phyloP scores from a whole-genome alignment of 2,797 vertebrate genomes.

The Crypturellus tataupa region DNA sequence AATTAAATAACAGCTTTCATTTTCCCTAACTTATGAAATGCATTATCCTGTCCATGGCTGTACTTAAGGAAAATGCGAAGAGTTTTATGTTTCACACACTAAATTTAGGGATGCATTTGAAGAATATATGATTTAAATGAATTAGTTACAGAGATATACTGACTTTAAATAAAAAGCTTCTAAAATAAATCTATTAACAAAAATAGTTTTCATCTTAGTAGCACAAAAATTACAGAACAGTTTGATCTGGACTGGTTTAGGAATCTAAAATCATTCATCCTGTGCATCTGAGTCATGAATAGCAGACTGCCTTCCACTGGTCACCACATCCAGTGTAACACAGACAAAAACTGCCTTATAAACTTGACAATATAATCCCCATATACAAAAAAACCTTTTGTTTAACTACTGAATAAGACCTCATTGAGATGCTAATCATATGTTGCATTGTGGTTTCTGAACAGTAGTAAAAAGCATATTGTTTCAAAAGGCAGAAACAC shows the following conservation, averaged over 20 bases:
- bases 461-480: slow-evolving; percentile 78
- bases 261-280: slow-evolving; percentile 55
- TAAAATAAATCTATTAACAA: neutral
- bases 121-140: neutral
- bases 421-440: slow-evolving; percentile 88
- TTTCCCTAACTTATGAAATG: neutral
- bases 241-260: slow-evolving; percentile 26
- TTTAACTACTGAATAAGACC: slow-evolving; percentile 82
- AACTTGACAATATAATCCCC: slow-evolving; percentile 82
- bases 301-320: slow-evolving; percentile 66
- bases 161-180: neutral
- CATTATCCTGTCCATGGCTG: neutral
- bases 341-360: slow-evolving; percentile 81
- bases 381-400: slow-evolving; percentile 83
- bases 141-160: slow-evolving; percentile 15
- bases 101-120: neutral
- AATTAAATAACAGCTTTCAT: neutral
- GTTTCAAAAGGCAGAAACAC: slow-evolving; percentile 76
- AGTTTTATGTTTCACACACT: neutral
- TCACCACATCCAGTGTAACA: slow-evolving; percentile 77
- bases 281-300: slow-evolving; percentile 67
- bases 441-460: slow-evolving; percentile 76
- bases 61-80: neutral
- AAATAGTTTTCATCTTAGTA: slow-evolving; percentile 41
- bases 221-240: slow-evolving; percentile 18